Evolutionary conservation across 64 coral and sea anemone species (phyloP).

Genomic region (Pocillopora damicornis): DNA sequence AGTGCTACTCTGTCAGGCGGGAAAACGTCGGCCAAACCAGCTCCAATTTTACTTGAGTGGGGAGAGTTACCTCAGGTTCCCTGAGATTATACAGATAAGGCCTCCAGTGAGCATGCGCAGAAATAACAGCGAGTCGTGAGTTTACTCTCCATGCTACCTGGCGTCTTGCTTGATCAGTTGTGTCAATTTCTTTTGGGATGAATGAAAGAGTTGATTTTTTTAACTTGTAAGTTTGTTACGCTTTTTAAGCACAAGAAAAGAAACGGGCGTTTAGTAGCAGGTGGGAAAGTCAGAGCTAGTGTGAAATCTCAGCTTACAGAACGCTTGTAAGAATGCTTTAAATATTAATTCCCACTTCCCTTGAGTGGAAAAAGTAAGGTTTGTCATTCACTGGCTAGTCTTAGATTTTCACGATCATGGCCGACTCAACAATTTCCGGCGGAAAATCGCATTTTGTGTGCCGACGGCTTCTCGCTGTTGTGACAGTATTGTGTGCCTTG

Average conservation of each 20-base stretch:
- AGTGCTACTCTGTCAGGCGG: no score
- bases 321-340: not conserved
- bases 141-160: no score
- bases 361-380: not conserved
- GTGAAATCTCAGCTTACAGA: not conserved
- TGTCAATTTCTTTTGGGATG: not conserved
- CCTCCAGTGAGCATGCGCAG: no score
- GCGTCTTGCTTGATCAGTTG: not conserved
- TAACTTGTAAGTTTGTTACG: not conserved
- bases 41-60: no score
- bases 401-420: not conserved
- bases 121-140: no score
- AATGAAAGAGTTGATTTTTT: not conserved
- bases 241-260: not conserved
- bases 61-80: no score
- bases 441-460: not conserved
- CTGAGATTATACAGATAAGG: no score
- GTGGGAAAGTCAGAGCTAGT: not conserved
- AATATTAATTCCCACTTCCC: not conserved
- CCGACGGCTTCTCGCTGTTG: not conserved
- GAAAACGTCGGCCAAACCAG: no score
- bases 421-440: not conserved
- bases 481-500: conserved; percentile 6
- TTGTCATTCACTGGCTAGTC: no score
- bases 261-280: not conserved